Base-by-base conservation (phyloP, 2,888 invertebrate genomes). In the Trachelus troglodyta region DNA sequence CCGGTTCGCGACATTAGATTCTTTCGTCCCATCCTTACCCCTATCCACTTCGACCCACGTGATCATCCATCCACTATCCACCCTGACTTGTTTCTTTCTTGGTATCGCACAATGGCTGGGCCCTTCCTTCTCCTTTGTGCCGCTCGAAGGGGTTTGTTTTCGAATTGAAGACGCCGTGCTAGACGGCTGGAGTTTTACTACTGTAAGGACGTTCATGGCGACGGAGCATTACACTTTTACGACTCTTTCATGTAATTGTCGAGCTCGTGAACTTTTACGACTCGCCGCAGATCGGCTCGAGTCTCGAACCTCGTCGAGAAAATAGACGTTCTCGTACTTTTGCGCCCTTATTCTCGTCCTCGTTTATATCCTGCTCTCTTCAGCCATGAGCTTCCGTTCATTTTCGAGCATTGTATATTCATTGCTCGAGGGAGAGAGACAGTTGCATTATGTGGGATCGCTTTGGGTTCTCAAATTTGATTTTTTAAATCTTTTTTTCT, bases 161-260 rank as follows among this genome's bases (percentile, higher is more conserved):
- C 77, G 77, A 77, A 69, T 77, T 34, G 73, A 37, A 71, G 73
- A 76, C 76, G 40, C 40, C 40, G 15, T 40, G 15, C 40, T 40
- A 40, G 40, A 40, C 15, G 40, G 40, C 15, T 40, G 40, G 40
- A 40, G 40, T 40, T 40, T 40, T 40, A 40, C 40, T 40, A 40
- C 40, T 4, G 15, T 15, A 40, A 31, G 71, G 40, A 71, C 77
- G 75, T 35, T 81, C 77, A 73, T 77, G 73, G 84, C 85, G 84
- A 86, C 85, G 84, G 84, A 84, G 85, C 85, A 88, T 90, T 89
- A 88, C 85, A 85, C 87, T 87, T 90, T 90, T 90, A 90, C 89
- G 90, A 87, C 87, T 88, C 87, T 88, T 89, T 90, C 90, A 85
- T 88, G 89, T 90, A 90, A 90, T 91, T 90, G 90, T 90, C 88